Percentiles rank a stretch among this genome's conserved stretches.
Conservation (phyloP, 2,113 vertebrate species). For the Porphyrio hochstetteri region DNA sequence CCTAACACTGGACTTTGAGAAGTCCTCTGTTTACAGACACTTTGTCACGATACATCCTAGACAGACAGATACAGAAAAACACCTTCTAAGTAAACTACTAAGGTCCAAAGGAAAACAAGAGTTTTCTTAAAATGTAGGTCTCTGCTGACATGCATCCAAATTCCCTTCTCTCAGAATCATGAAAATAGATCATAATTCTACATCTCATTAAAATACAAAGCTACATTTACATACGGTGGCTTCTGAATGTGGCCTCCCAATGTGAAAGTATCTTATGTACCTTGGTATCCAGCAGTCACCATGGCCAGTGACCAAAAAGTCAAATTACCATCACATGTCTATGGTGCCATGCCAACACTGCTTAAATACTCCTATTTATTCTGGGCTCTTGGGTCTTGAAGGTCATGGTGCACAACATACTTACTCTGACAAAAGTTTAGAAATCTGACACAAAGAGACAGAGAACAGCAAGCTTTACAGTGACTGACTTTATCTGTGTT, state of each 20-base stretch:
- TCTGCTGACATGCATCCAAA: background rate
- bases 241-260: background rate
- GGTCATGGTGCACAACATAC: background rate
- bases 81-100: background rate
- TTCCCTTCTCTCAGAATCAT: background rate
- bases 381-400: background rate
- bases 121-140: background rate
- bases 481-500: background rate
- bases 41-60: background rate
- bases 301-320: fast-evolving
- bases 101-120: fast-evolving
- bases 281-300: background rate
- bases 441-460: background rate
- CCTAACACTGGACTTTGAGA: background rate
- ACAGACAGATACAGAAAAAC: background rate
- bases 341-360: background rate
- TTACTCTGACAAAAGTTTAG: background rate
- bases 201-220: background rate
- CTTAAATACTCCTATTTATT: background rate
- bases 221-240: background rate
- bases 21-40: background rate
- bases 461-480: background rate
- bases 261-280: background rate
- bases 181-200: background rate
- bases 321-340: too few species aligned